Conservation (phyloP, 2,113 vertebrate species). For the Indicator maculatus region DNA sequence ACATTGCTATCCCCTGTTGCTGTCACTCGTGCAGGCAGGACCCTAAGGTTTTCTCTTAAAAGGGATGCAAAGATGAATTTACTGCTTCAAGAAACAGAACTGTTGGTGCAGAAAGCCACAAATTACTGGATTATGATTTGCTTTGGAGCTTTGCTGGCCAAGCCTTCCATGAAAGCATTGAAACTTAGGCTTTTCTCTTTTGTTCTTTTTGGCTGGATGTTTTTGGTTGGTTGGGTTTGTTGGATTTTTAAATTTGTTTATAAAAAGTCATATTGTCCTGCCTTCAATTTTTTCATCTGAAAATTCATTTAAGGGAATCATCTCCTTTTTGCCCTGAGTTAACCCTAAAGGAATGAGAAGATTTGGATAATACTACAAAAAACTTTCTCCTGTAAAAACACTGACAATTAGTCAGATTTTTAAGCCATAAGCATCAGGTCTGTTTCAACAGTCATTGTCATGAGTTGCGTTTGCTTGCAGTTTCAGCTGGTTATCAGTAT, state of each 20-base stretch:
- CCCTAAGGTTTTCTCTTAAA: background rate
- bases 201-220: background rate
- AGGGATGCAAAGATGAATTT: slow-evolving; percentile 16
- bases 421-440: background rate
- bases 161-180: background rate
- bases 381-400: background rate
- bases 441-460: background rate
- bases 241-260: background rate
- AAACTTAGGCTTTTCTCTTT: background rate
- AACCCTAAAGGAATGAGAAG: background rate
- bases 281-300: background rate
- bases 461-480: background rate
- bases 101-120: slow-evolving; percentile 18
- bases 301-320: background rate
- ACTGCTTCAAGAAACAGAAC: slow-evolving; percentile 13
- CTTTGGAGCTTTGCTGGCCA: background rate
- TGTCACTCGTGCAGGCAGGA: background rate
- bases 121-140: background rate
- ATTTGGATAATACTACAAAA: background rate
- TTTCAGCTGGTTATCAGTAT: background rate
- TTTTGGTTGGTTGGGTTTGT: background rate
- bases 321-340: background rate
- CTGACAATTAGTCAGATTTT: background rate
- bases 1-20: background rate
- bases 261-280: background rate